Conservation (phyloP, 1,140 invertebrate species). For the Diploscapter pachys region DNA sequence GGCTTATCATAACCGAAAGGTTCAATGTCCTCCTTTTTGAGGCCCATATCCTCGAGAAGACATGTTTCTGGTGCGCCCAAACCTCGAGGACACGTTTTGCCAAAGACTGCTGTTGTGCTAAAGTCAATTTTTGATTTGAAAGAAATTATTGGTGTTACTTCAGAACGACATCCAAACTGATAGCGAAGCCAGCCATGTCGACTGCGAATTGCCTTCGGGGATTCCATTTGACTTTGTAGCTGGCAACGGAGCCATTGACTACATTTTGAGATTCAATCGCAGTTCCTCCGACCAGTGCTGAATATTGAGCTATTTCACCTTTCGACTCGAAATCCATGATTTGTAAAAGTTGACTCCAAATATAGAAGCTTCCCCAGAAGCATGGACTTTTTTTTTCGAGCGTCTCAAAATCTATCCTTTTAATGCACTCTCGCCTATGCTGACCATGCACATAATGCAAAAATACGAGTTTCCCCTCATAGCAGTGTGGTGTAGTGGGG, state of each 20-base stretch:
- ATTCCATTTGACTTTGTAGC: constrained; percentile 33
- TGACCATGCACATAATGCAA: too few relatives aligned
- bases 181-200: constrained; percentile 41
- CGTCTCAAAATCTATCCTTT: too few relatives aligned
- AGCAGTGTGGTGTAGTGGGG: too few relatives aligned
- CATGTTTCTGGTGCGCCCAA: constrained; percentile 31
- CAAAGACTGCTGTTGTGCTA: constrained; percentile 22
- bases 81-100: constrained; percentile 15
- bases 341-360: too few relatives aligned
- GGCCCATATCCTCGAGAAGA: constrained; percentile 27
- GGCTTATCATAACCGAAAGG: constrained; percentile 23
- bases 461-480: too few relatives aligned
- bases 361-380: too few relatives aligned
- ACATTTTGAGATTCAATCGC: constrained; percentile 33
- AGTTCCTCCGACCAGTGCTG: constrained; percentile 34
- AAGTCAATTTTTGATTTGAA: neutral
- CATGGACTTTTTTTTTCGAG: too few relatives aligned
- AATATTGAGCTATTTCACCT: neutral
- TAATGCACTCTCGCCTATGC: too few relatives aligned
- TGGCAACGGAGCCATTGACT: constrained; percentile 31
- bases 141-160: constrained; percentile 1
- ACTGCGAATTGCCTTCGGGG: constrained; percentile 25
- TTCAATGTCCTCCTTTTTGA: constrained; percentile 23
- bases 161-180: constrained; percentile 33
- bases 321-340: neutral